These are phyloP conservation scores for Spilarctia lutea DNA, from an alignment of 2,888 invertebrate genomes.

Conservation along the genomic window DNA sequence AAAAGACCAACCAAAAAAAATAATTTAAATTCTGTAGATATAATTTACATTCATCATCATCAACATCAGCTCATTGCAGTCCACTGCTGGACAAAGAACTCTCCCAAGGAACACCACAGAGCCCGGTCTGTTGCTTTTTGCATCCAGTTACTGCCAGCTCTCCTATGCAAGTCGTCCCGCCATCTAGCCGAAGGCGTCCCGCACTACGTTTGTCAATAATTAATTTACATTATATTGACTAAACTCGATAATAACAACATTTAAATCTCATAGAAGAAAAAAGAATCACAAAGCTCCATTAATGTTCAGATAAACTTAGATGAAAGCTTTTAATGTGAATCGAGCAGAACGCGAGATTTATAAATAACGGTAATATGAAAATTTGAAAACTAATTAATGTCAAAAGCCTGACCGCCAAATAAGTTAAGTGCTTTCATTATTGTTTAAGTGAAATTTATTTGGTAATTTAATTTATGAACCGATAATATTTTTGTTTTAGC, in stretches of 20 bases:
- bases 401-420: constrained; percentile 28
- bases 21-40: neutral
- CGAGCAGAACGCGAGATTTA: constrained; percentile 3
- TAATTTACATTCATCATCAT: neutral
- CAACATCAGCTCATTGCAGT: too few relatives aligned
- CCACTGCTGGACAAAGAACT: too few relatives aligned
- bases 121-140: too few relatives aligned
- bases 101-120: too few relatives aligned
- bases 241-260: neutral
- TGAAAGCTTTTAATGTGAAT: constrained; percentile 16
- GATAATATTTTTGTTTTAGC: neutral
- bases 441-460: constrained; percentile 18
- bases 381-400: constrained; percentile 55
- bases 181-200: too few relatives aligned
- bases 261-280: neutral
- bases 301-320: constrained; percentile 16
- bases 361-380: constrained; percentile 42
- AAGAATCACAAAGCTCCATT: neutral
- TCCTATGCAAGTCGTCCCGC: too few relatives aligned
- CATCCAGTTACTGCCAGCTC: too few relatives aligned
- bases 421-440: constrained; percentile 14
- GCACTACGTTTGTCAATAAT: too few relatives aligned
- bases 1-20: neutral
- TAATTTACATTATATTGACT: neutral
- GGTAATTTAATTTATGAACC: neutral